Evolutionary conservation across 2,888 invertebrate species (phyloP).

Genomic region (Glaucopsyche alexis): DNA sequence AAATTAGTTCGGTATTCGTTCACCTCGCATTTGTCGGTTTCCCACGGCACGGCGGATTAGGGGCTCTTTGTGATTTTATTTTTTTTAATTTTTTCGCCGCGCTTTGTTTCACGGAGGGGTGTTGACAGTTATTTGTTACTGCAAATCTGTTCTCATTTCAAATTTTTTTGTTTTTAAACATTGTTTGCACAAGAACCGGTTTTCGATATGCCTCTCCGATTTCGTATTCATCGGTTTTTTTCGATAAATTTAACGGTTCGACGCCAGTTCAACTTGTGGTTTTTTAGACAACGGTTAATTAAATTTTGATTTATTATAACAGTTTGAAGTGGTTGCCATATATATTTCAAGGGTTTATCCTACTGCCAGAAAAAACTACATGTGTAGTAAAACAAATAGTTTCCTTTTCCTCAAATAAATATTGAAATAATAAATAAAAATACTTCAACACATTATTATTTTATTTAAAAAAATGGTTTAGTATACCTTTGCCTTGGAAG

Average conservation of each 20-base stretch:
- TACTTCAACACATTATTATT: too few relatives aligned
- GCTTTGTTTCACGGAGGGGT: constrained; percentile 78
- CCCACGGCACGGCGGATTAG: constrained; percentile 75
- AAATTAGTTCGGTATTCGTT: constrained; percentile 78
- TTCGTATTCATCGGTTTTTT: constrained; percentile 67
- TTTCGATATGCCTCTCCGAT: constrained; percentile 62
- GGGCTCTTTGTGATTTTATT: constrained; percentile 66
- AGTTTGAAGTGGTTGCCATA: constrained; percentile 61
- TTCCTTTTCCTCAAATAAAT: not conserved
- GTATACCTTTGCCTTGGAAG: too few relatives aligned
- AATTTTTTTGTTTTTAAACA: constrained; percentile 65
- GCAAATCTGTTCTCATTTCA: constrained; percentile 66
- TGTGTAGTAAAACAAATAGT: not conserved
- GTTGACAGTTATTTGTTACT: constrained; percentile 79
- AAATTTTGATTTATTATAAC: constrained; percentile 75
- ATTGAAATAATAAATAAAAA: too few relatives aligned
- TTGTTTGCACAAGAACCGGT: constrained; percentile 74
- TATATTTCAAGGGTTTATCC: constrained; percentile 23
- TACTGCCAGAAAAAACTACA: not conserved
- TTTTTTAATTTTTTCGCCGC: constrained; percentile 67
- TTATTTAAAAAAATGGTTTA: too few relatives aligned
- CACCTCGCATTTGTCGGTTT: constrained; percentile 75
- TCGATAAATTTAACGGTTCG: constrained; percentile 73
- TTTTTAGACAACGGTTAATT: constrained; percentile 68
- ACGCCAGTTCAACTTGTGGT: constrained; percentile 62